Evolutionary conservation across 2,888 invertebrate genomes (phyloP).

Genomic region (Eupithecia vulgata): DNA sequence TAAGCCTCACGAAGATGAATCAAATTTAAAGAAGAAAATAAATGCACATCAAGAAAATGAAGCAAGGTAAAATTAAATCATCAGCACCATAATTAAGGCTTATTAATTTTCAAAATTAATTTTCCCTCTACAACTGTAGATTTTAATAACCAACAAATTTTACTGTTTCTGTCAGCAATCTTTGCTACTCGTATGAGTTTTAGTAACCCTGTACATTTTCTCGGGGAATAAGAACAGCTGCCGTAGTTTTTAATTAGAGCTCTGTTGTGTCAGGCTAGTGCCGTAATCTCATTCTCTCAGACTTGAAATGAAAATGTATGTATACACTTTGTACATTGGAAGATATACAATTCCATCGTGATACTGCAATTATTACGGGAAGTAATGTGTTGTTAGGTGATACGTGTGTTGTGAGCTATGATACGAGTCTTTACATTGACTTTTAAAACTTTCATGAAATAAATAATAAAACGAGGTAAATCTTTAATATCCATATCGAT

Average conservation of each 20-base stretch:
- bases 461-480: too few species aligned
- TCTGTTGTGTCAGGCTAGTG: constrained; percentile 14
- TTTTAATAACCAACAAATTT: background rate
- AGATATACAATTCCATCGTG: background rate
- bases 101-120: too few species aligned
- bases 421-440: too few species aligned
- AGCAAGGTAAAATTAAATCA: too few species aligned
- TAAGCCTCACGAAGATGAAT: too few species aligned
- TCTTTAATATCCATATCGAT: too few species aligned
- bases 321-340: background rate
- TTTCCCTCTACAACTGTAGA: too few species aligned
- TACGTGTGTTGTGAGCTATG: too few species aligned
- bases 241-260: constrained; percentile 29
- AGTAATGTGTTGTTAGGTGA: background rate
- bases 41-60: too few species aligned
- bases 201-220: background rate
- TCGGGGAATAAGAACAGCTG: constrained; percentile 17
- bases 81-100: too few species aligned
- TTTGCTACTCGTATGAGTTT: background rate
- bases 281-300: constrained; percentile 26
- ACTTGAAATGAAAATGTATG: constrained; percentile 29
- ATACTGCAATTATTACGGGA: background rate
- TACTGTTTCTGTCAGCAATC: background rate
- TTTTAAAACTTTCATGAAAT: too few species aligned
- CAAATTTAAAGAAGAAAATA: too few species aligned